phyloP scores from a whole-genome alignment of 2,113 vertebrate genomes.

The Cichladusa arquata region DNA sequence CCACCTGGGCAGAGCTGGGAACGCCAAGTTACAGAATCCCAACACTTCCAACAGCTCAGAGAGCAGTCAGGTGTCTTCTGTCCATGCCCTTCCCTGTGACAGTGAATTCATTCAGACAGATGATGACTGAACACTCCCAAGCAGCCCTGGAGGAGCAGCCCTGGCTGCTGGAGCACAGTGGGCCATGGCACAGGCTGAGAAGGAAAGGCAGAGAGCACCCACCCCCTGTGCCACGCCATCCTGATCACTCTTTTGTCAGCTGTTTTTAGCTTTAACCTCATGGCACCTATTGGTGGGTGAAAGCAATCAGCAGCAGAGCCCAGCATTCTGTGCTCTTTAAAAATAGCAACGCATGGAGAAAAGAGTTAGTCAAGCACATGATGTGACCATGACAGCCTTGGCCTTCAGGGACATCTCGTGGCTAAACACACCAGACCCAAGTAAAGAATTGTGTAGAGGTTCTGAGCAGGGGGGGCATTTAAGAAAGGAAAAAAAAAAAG shows the following conservation, averaged over 20 bases:
- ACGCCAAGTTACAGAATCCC: not conserved
- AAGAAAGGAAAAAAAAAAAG: not conserved
- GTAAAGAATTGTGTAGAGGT: not conserved
- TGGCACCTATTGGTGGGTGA: not conserved
- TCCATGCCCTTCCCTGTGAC: not conserved
- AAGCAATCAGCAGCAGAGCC: not conserved
- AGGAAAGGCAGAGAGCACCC: not conserved
- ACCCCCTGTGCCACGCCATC: not conserved
- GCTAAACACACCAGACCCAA: not conserved
- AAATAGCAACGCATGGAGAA: not conserved
- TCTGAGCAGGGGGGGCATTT: not conserved
- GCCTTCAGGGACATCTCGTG: not conserved
- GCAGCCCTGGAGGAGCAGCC: accelerated
- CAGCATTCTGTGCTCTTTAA: not conserved
- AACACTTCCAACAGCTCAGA: accelerated
- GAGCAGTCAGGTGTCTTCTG: accelerated
- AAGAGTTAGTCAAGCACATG: not conserved
- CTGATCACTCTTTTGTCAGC: not conserved
- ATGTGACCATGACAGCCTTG: not conserved
- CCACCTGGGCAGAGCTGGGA: not conserved
- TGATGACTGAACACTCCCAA: accelerated
- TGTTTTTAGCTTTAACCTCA: slow-evolving; percentile 22
- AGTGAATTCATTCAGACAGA: not conserved
- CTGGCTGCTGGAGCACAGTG: accelerated
- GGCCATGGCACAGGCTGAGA: accelerated